phyloP scores from a whole-genome alignment of 2,797 vertebrate species.

The Anniella stebbinsi region DNA sequence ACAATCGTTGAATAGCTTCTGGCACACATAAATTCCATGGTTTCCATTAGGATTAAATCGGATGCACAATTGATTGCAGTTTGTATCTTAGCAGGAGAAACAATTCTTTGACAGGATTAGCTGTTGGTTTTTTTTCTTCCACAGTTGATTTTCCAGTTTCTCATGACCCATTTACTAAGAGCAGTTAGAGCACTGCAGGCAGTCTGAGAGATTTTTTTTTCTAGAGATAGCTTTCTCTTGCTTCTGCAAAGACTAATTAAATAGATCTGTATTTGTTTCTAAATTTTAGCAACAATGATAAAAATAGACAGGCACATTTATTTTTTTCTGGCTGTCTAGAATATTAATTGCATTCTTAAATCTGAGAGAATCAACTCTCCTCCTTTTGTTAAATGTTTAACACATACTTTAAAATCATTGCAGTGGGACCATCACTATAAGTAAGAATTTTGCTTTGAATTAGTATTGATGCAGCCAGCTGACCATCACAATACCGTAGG shows the following conservation, averaged over 20 bases:
- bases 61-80: conserved; percentile 17
- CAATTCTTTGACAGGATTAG: conserved; percentile 22
- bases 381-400: conserved; percentile 32
- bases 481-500: conserved; percentile 10
- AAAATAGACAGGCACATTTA: conserved; percentile 35
- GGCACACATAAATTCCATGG: not conserved
- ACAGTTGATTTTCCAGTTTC: conserved; percentile 52
- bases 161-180: conserved; percentile 30
- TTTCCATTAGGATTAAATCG: conserved; percentile 33
- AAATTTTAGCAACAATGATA: conserved; percentile 38
- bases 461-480: conserved; percentile 37
- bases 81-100: conserved; percentile 24
- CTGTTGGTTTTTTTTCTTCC: not conserved
- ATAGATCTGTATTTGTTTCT: conserved; percentile 32
- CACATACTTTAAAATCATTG: conserved; percentile 33
- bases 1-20: not conserved
- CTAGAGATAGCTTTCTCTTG: conserved; percentile 23
- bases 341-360: conserved; percentile 11
- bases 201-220: conserved; percentile 49
- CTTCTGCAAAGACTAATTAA: conserved; percentile 27
- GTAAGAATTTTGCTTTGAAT: conserved; percentile 37
- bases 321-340: conserved; percentile 20
- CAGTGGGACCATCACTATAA: conserved; percentile 23
- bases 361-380: conserved; percentile 16
- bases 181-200: conserved; percentile 11